Percentiles rank a stretch among this genome's conserved stretches.
Evolutionary conservation across 2,888 invertebrate genomes (phyloP).

Genomic region (Apamea crenata): DNA sequence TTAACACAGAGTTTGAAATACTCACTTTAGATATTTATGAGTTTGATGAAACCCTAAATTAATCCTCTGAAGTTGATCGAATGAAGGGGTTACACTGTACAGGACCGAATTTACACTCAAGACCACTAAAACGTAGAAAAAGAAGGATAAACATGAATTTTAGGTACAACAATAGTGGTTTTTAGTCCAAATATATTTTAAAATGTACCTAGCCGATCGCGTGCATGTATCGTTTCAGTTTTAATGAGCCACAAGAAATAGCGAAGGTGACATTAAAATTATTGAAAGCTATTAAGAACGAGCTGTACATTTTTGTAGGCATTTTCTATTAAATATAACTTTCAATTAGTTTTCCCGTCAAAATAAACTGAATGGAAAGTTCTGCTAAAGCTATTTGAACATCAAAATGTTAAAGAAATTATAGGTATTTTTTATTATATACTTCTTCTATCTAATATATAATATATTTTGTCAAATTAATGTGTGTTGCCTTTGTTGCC

Average conservation of each 20-base stretch:
- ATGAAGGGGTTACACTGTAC: not conserved
- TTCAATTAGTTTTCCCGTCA: slow-evolving; percentile 20
- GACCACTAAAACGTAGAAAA: not conserved
- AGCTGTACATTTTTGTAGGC: slow-evolving; percentile 30
- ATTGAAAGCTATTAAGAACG: slow-evolving; percentile 37
- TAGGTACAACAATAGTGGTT: not conserved
- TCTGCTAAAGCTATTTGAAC: not conserved
- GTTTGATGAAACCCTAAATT: not conserved
- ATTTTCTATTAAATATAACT: slow-evolving; percentile 36
- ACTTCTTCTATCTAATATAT: no score
- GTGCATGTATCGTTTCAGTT: slow-evolving; percentile 45
- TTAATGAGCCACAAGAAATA: slow-evolving; percentile 51
- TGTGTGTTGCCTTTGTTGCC: no score
- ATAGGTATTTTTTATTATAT: no score
- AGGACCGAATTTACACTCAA: not conserved
- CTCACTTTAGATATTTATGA: not conserved
- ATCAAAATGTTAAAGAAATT: not conserved
- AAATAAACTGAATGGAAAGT: not conserved
- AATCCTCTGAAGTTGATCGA: not conserved
- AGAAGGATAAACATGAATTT: not conserved
- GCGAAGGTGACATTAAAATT: slow-evolving; percentile 45
- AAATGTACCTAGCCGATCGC: slow-evolving; percentile 31
- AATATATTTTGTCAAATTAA: no score
- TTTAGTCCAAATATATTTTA: slow-evolving; percentile 18
- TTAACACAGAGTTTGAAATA: not conserved